A percentile compares a stretch with the other conserved stretches of the same genome.
Evolutionary conservation across 2,113 vertebrate genomes (phyloP).

Genomic region (Oophaga pumilio): DNA sequence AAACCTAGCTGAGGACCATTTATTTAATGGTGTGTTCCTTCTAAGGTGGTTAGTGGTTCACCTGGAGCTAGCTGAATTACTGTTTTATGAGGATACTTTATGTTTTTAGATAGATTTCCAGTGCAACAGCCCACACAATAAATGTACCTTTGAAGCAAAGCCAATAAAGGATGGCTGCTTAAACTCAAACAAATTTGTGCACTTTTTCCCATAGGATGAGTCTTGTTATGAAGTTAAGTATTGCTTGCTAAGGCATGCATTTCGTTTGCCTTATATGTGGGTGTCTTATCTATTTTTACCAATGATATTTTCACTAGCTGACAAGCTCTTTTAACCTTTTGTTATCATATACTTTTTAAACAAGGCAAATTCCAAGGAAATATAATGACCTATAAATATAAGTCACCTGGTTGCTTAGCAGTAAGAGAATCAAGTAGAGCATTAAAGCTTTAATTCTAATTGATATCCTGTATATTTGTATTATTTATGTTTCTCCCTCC

Average conservation of each 20-base stretch:
- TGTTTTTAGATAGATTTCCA: not conserved
- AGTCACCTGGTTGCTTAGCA: constrained; percentile 29
- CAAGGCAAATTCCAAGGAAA: constrained; percentile 25
- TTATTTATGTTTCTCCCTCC: not conserved
- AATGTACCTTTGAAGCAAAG: not conserved
- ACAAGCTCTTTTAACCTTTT: constrained; percentile 56
- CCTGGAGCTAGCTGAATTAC: not conserved
- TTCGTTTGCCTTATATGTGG: constrained; percentile 21
- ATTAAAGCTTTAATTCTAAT: not conserved
- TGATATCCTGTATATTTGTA: not conserved
- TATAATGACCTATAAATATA: constrained; percentile 19
- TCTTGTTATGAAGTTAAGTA: constrained; percentile 38
- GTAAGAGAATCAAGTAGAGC: not conserved
- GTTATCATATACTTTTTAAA: constrained; percentile 35
- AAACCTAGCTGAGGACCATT: not conserved
- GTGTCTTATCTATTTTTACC: constrained; percentile 16
- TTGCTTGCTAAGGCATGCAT: not conserved
- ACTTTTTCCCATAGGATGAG: not conserved
- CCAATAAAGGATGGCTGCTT: not conserved
- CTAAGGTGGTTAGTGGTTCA: not conserved
- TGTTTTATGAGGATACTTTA: not conserved
- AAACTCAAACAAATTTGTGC: not conserved
- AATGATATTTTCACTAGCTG: constrained; percentile 58
- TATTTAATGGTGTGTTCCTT: not conserved
- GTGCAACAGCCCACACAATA: not conserved